Base-by-base conservation (phyloP, 2,797 vertebrate genomes). In the Melanotaenia pygmaea region DNA sequence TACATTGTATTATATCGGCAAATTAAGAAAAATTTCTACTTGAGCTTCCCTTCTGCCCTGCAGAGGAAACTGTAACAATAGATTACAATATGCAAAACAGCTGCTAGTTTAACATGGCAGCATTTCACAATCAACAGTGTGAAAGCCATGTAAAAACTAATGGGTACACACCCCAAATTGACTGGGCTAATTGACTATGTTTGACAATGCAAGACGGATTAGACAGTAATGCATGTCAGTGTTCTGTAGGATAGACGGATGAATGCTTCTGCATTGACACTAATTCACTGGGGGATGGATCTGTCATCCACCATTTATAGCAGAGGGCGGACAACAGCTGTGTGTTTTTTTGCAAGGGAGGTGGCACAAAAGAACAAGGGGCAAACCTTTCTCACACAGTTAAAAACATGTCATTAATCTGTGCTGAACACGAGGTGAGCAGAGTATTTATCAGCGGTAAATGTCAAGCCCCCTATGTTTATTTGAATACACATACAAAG, bases 131-230 rank as follows among this genome's bases (percentile, higher is more conserved):
- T 82, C 76, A 68, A 66, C 82, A 20, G 56, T 8, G 67, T 64
- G 74, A 76, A 77, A 64, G 59, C 73, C 84, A 73, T 82, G 88
- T 84, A 64, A 74, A 79, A 79, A 60, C 70, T 66, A 88, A 92
- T 75, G 51, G 72, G 24, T 61, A 79, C 80, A 90, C 74, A 70
- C 68, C 74, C 64, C 64, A 80, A 86, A 84, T 12, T 69, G 82
- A 82, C 84, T 84, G 20, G 67, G 79, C 70, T 84, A 84, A 89
- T 89, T 83, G 70, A 43, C 61, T 34, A 47, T 51, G 74, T 72
- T 77, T 22, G 43, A 60, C 67, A 79, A 9, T 58, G 74, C 67
- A 47, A 70, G 76, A 85, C 51, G 9, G 81, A 89, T 86, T 69
- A 80, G 73, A 50, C 13, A 3, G 56, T 11, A 77, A 86, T 66